phyloP scores from a whole-genome alignment of 1,140 invertebrate genomes.

The Holcopasites calliopsidis region DNA sequence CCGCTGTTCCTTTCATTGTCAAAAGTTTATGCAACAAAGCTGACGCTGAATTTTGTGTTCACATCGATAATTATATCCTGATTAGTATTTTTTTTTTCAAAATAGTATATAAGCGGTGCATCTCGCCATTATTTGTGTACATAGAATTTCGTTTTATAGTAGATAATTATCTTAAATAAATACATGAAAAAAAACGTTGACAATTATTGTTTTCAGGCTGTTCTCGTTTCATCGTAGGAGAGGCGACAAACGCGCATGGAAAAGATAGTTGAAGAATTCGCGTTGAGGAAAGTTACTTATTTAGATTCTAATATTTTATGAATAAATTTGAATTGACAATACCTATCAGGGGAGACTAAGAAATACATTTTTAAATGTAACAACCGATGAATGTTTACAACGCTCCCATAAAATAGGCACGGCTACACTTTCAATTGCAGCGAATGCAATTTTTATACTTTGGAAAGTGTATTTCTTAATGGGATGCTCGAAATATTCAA shows the following conservation, averaged over 20 bases:
- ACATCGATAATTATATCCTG: too few relatives aligned
- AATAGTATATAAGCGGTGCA: neutral
- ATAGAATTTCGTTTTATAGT: constrained; percentile 27
- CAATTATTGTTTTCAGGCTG: constrained; percentile 70
- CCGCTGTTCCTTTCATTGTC: too few relatives aligned
- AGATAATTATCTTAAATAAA: constrained; percentile 24
- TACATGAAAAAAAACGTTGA: constrained; percentile 49
- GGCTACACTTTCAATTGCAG: neutral
- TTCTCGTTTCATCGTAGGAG: constrained; percentile 55
- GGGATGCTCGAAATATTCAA: neutral
- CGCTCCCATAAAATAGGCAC: constrained; percentile 4
- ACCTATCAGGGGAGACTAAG: neutral
- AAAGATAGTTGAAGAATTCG: constrained; percentile 56
- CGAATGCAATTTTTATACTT: neutral
- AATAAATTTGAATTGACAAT: constrained; percentile 24
- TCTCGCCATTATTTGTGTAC: constrained; percentile 1
- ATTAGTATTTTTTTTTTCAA: too few relatives aligned
- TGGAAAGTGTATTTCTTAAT: constrained; percentile 17
- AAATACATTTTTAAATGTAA: constrained; percentile 26
- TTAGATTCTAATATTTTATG: constrained; percentile 25
- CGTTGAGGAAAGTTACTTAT: neutral
- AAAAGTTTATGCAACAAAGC: too few relatives aligned
- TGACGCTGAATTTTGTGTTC: too few relatives aligned
- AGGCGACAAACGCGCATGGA: constrained; percentile 51
- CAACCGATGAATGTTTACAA: neutral